Evolutionary conservation across 2,797 vertebrate species (phyloP), one percentile per base, ranked within the genome.

Genomic region (Microtus californicus): DNA sequence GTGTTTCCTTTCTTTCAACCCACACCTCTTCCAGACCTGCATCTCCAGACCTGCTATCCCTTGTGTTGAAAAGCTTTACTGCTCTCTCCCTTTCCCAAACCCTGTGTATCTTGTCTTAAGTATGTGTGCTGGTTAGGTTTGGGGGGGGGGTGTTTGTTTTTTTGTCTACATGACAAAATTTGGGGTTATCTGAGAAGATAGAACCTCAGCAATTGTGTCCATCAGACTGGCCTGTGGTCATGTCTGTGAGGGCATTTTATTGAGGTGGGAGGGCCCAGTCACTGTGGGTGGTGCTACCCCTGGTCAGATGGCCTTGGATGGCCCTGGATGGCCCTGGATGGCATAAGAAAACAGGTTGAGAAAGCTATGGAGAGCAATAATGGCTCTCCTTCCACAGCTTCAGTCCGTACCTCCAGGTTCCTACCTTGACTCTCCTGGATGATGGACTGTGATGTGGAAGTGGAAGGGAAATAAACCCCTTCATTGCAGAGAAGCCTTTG

Each of bases 1-100:
- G 10, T 27, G 37, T 90, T 95, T 91, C 54, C 51, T 69, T 82
- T 91, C 48, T 69, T 92, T 93, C 45, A 61, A 14, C 67, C 87
- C 34, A 29, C 34, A 86, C 40, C 37, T 93, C 59, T 90, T 92
- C 69, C n/a, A 9, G 63, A 37, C 34, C 27, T 82, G 27, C 5
- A 5, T 92, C 54, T 93, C 92, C 69, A 43, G 40, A 86, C 74
- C 81, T 85, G 65, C 51, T 90, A 65, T 7, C 1, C 69, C 11
- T 90, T 87, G 61, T 21, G 63, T 40, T n/a, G 51, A 67, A 63
- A 92, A 95, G 40, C 10, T 74, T 69, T 69, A 76, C n/a, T 90
- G 27, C 27, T 86, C 25, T 87, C 80, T 87, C 77, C 25, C 54
- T 67, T 34, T 6, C 27, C 43, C 67, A 76, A 1, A 83, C 21